Conservation (phyloP, 2,113 vertebrate species). For the Microcebus griseorufus region DNA sequence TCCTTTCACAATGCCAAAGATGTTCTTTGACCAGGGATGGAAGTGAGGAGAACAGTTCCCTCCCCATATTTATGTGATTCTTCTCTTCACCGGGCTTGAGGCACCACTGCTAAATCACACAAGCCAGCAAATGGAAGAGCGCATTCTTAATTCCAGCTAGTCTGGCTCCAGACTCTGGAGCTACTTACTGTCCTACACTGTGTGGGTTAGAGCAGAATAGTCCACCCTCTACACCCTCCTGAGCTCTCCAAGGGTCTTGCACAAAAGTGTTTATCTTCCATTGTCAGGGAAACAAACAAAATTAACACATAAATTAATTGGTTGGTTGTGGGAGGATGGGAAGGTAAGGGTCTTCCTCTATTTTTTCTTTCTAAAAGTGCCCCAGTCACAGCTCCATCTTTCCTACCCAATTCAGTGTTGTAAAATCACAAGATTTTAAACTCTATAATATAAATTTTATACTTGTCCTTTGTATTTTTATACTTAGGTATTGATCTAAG, state of each 20-base stretch:
- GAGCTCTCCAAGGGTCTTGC: not conserved
- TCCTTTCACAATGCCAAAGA: not conserved
- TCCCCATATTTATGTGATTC: too few relatives aligned
- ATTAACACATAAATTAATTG: not conserved
- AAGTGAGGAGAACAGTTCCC: not conserved
- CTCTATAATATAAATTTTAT: not conserved
- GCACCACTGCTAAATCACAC: not conserved
- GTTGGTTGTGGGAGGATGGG: not conserved
- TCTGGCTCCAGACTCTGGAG: not conserved
- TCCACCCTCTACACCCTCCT: accelerated
- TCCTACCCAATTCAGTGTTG: not conserved
- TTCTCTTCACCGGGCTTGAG: not conserved
- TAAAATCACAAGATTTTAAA: not conserved
- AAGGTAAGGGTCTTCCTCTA: not conserved
- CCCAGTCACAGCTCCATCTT: not conserved
- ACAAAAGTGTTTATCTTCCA: not conserved
- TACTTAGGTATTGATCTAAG: not conserved
- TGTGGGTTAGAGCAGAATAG: not conserved
- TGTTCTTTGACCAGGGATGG: too few relatives aligned
- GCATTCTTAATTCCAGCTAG: not conserved
- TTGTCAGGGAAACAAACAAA: not conserved
- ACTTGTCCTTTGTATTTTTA: not conserved
- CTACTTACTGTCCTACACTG: not conserved
- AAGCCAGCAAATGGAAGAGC: not conserved
- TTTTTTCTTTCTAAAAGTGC: not conserved